Percentiles rank a stretch among this genome's conserved stretches.
phyloP scores from a whole-genome alignment of 2,113 vertebrate genomes.

The Plecotus auritus region DNA sequence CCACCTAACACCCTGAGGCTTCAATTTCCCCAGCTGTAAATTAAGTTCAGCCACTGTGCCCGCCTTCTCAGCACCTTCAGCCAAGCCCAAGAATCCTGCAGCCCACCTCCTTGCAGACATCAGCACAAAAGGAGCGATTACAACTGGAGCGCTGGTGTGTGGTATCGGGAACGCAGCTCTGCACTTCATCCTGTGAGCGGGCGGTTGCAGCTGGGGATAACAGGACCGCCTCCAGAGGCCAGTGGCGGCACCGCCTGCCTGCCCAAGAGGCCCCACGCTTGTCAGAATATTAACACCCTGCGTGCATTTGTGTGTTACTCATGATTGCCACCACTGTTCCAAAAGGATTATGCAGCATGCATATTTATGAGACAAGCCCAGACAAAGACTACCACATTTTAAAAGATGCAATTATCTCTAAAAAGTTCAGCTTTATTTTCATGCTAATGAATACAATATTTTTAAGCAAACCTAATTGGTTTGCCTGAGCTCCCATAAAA shows the following conservation, averaged over 20 bases:
- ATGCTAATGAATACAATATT: constrained; percentile 76
- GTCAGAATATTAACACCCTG: constrained; percentile 72
- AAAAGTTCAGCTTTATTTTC: constrained; percentile 80
- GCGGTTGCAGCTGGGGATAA: constrained; percentile 47
- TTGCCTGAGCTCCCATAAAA: constrained; percentile 67
- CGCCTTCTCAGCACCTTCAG: background rate
- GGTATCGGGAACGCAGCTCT: background rate
- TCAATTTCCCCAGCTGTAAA: constrained; percentile 35
- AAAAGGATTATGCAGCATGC: constrained; percentile 72
- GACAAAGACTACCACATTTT: constrained; percentile 75
- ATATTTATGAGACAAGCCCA: constrained; percentile 78
- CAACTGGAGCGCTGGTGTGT: background rate
- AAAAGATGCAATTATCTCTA: constrained; percentile 82
- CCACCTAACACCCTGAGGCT: background rate
- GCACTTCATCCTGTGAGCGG: background rate
- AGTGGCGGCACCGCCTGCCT: background rate
- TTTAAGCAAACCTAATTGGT: constrained; percentile 82
- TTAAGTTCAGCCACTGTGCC: background rate
- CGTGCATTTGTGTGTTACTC: constrained; percentile 45
- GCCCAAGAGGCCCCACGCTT: constrained; percentile 52
- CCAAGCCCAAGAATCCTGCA: background rate
- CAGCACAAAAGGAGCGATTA: background rate
- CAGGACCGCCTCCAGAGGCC: constrained; percentile 18
- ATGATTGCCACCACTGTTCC: constrained; percentile 50
- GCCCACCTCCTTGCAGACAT: background rate